Percentiles rank a stretch among this genome's conserved stretches.
These are phyloP conservation scores for Drosophila dunni DNA, from an alignment of 1,140 invertebrate genomes.

Conservation along the genomic window DNA sequence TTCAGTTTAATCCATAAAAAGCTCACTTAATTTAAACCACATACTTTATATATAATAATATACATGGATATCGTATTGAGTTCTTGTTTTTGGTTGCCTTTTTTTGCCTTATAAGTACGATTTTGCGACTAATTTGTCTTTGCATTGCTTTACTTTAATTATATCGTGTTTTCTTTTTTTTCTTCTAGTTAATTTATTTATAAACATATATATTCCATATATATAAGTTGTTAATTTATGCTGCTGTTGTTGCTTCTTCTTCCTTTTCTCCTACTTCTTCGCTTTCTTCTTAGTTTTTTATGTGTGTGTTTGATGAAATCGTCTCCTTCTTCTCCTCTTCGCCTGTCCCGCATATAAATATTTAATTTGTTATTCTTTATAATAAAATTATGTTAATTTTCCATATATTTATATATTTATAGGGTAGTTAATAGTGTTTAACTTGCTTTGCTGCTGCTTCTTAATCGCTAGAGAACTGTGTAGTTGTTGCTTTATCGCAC, in stretches of 20 bases:
- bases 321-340: conserved; percentile 57
- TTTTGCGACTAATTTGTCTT: conserved; percentile 59
- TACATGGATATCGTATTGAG: conserved; percentile 28
- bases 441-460: conserved; percentile 58
- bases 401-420: conserved; percentile 63
- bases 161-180: no score
- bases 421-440: conserved; percentile 57
- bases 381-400: conserved; percentile 76
- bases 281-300: conserved; percentile 43
- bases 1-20: conserved; percentile 16
- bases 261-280: conserved; percentile 20
- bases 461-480: conserved; percentile 74
- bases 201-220: conserved; percentile 64
- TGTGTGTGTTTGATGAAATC: conserved; percentile 83
- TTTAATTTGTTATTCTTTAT: conserved; percentile 81
- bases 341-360: conserved; percentile 66
- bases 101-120: conserved; percentile 52
- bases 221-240: conserved; percentile 64
- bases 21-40: conserved; percentile 45
- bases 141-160: conserved; percentile 33
- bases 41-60: conserved; percentile 31
- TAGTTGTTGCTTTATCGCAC: conserved; percentile 47
- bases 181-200: conserved; percentile 61
- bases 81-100: conserved; percentile 21
- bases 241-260: conserved; percentile 48